These are phyloP conservation scores for Magallana nippona DNA, from an alignment of 2,888 invertebrate species.

Conservation along the genomic window DNA sequence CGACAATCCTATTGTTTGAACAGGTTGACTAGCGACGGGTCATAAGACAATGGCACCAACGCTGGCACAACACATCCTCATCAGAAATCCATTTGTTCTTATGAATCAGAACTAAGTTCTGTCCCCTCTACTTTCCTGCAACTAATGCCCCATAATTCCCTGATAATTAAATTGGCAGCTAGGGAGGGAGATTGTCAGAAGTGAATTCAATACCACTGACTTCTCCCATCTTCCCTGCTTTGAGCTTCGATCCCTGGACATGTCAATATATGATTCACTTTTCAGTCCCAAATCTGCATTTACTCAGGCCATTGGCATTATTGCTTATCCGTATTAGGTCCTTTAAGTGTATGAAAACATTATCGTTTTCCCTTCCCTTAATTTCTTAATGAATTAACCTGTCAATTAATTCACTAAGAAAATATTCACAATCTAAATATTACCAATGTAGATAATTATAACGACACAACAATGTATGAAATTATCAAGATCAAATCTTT, in stretches of 20 bases:
- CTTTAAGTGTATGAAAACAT: too few species aligned
- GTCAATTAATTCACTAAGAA: too few species aligned
- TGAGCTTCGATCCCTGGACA: not conserved
- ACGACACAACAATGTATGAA: too few species aligned
- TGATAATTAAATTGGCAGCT: slow-evolving; percentile 23
- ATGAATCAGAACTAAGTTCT: slow-evolving; percentile 25
- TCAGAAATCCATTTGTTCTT: slow-evolving; percentile 30
- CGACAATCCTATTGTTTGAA: slow-evolving; percentile 18
- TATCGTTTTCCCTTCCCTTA: too few species aligned
- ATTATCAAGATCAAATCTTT: not conserved
- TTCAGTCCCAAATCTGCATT: not conserved
- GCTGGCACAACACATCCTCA: not conserved
- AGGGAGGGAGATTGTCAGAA: not conserved
- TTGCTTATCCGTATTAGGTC: not conserved
- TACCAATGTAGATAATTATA: too few species aligned
- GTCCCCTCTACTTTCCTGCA: not conserved
- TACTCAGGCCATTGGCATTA: not conserved
- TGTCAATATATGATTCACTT: slow-evolving; percentile 19
- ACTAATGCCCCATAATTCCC: slow-evolving; percentile 13
- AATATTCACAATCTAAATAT: too few species aligned
- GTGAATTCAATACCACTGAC: not conserved
- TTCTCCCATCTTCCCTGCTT: not conserved
- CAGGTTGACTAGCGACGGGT: slow-evolving; percentile 18
- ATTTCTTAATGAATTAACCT: too few species aligned
- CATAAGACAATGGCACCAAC: not conserved